Base-by-base conservation (phyloP, 2,113 vertebrate species). In the Cyanistes caeruleus region DNA sequence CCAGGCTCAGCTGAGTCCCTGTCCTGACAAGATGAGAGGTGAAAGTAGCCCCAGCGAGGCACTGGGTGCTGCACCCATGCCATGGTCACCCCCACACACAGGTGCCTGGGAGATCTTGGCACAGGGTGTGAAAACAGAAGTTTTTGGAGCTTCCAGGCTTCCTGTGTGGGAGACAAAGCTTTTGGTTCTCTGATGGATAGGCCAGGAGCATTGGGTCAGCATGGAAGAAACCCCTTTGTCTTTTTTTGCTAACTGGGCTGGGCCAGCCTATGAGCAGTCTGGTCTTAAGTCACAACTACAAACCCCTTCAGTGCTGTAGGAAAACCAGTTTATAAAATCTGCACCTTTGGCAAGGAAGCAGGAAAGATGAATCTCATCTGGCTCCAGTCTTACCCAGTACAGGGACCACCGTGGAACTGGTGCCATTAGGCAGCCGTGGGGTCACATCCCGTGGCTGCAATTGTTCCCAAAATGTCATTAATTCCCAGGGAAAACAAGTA, bases 31-130 rank as follows among this genome's bases (percentile, higher is more conserved):
- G 37, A 27, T 3, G 14, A 11, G 17, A 78, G 11, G 11, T 39
- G 13, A 10, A 53, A 70, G 43, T 75, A 84, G 33, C 22, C 24
- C 30, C 41, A 68, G 33, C 0, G 0, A 33, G 51, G 65, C 0
- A 0, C 11, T 28, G 15, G 39, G 49, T 80, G 44, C 59, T 68
- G n/a, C 13, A 62, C 13, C 23, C 31, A 9, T 10, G 46, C 8
- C 1, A 6, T 11, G 14, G 48, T 35, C 19, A 41, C 16, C 13
- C 14, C 20, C 18, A 39, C 0, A 2, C 48, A 58, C 17, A 63
- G 21, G 3, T 19, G 15, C 13, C 73, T 2, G 2, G 31, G 24
- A 91, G 7, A 46, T 22, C 11, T 31, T 53, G 19, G 25, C 31
- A 41, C 3, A 7, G 24, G 39, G 5, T 24, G 15, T 63, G n/a